Percentiles rank a stretch among this genome's conserved stretches.
Conservation (phyloP, 2,888 invertebrate species). For the Myopa testacea region DNA sequence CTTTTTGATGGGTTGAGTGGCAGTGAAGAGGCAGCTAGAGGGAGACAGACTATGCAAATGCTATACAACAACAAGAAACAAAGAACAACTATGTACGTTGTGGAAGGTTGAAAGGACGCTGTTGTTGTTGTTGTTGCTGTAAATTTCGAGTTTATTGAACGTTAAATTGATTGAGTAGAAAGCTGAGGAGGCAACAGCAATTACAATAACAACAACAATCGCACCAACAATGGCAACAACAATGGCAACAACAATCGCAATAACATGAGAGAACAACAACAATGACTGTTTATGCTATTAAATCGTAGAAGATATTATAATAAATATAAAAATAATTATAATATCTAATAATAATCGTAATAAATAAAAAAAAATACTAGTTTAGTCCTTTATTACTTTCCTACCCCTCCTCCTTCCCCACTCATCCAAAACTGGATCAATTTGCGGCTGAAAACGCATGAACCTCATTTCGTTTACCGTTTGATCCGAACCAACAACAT, state of each 20-base stretch:
- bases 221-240: background rate
- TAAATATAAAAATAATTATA: background rate
- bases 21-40: background rate
- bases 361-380: too few species aligned
- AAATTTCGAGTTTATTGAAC: slow-evolving; percentile 15
- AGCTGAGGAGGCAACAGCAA: background rate
- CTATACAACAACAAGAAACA: too few species aligned
- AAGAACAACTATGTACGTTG: too few species aligned
- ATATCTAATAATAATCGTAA: background rate
- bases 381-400: background rate
- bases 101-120: background rate
- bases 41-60: too few species aligned
- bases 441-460: too few species aligned
- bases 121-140: background rate
- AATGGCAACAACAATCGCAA: background rate
- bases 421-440: background rate
- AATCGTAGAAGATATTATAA: too few species aligned
- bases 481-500: slow-evolving; percentile 51
- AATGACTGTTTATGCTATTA: too few species aligned
- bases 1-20: background rate
- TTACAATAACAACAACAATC: too few species aligned
- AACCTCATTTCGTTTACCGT: slow-evolving; percentile 25
- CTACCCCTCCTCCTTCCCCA: background rate
- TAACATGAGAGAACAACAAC: too few species aligned
- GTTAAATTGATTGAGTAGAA: slow-evolving; percentile 16